Percentiles rank a stretch among this genome's conserved stretches.
Evolutionary conservation across 2,888 invertebrate species (phyloP).

Genomic region (Brachyopa scutellaris): DNA sequence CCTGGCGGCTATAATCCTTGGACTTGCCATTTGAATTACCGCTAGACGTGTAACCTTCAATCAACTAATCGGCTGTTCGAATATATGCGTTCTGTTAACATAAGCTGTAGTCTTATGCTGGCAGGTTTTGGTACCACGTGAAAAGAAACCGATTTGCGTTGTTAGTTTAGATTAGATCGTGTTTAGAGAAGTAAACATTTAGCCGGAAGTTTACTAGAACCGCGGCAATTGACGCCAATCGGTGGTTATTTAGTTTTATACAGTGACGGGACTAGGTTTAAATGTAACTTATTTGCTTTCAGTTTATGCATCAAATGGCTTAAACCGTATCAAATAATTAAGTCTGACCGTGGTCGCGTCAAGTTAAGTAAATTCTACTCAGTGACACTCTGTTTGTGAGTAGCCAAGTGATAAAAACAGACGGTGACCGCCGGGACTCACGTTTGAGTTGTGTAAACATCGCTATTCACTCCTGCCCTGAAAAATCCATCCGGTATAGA

Average conservation of each 20-base stretch:
- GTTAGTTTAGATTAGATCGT: neutral
- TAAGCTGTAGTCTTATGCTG: conserved; percentile 3
- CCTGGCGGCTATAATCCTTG: conserved; percentile 70
- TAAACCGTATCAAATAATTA: neutral
- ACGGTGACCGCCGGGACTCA: no score
- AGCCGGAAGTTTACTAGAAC: neutral
- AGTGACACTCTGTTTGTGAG: no score
- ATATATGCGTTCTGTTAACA: conserved; percentile 27
- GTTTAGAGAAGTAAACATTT: neutral
- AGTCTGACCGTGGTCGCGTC: no score
- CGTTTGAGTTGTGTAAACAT: no score
- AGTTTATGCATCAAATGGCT: neutral
- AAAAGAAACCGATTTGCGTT: neutral
- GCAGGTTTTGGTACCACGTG: neutral
- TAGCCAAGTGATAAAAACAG: no score
- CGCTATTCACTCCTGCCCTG: no score
- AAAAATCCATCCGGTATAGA: no score
- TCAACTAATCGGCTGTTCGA: conserved; percentile 5
- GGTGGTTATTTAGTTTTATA: no score
- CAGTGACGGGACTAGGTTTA: no score
- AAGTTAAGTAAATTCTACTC: no score
- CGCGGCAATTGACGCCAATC: neutral
- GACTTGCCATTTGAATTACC: conserved; percentile 73
- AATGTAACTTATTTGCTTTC: no score
- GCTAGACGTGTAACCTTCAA: conserved; percentile 55